Conservation (phyloP, 2,797 vertebrate genomes). For the Necrosyrtes monachus region DNA sequence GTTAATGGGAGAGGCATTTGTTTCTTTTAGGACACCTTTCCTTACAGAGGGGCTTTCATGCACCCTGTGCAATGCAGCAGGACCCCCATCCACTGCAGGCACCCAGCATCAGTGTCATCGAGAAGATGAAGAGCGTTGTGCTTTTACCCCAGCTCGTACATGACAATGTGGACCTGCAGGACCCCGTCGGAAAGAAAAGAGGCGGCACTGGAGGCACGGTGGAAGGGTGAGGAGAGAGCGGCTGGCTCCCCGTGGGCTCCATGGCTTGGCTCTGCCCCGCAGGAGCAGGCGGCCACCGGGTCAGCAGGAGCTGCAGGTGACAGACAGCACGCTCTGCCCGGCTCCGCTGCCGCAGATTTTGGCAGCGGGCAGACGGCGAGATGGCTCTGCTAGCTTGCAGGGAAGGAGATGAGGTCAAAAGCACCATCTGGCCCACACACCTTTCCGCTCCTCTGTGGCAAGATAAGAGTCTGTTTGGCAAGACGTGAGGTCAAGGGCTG, state of each 20-base stretch:
- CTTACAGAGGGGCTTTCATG: neutral
- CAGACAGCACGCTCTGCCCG: neutral
- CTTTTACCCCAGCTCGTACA: accelerated
- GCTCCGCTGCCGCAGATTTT: accelerated
- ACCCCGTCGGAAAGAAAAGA: neutral
- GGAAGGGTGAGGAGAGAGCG: too few species aligned
- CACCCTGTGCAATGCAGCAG: accelerated
- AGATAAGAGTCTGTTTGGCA: neutral
- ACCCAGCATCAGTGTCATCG: neutral
- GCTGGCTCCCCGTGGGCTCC: accelerated
- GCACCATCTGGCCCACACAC: neutral
- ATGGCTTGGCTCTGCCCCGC: neutral
- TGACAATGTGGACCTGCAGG: neutral
- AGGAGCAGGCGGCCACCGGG: neutral
- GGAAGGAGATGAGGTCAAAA: neutral
- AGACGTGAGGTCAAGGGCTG: neutral
- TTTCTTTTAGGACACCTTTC: neutral
- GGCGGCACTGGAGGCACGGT: accelerated
- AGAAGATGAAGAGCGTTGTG: neutral
- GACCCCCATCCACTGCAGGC: accelerated
- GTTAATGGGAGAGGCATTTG: neutral
- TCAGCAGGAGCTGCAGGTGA: neutral
- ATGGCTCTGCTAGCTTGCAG: neutral
- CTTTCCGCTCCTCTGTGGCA: neutral
- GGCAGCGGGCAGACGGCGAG: neutral